phyloP scores from a whole-genome alignment of 53 echinoderm and acorn worm species.

The Arbacia lixula region DNA sequence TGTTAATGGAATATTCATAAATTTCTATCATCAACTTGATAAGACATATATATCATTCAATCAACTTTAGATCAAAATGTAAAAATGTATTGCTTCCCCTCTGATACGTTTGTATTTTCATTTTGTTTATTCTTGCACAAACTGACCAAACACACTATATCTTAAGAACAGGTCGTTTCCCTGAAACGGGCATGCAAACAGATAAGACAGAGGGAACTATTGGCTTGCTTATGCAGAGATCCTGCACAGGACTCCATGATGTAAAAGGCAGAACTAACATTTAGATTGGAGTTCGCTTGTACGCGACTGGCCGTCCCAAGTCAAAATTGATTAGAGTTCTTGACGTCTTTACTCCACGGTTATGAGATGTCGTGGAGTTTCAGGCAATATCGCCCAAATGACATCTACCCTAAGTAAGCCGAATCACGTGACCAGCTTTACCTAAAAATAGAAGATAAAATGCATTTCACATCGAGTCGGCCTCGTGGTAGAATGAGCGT shows the following conservation, averaged over 20 bases:
- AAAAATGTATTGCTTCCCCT: too few relatives aligned
- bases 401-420: conserved; percentile 8
- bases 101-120: too few relatives aligned
- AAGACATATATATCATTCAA: too few relatives aligned
- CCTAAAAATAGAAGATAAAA: conserved; percentile 43
- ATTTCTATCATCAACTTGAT: too few relatives aligned
- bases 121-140: too few relatives aligned
- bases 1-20: too few relatives aligned
- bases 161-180: too few relatives aligned
- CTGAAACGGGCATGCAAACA: too few relatives aligned
- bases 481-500: not conserved
- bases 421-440: conserved; percentile 4
- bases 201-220: too few relatives aligned
- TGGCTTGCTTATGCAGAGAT: not conserved
- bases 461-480: conserved; percentile 39
- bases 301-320: conserved; percentile 22
- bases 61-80: too few relatives aligned
- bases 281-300: not conserved
- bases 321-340: conserved; percentile 40
- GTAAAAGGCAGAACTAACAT: conserved; percentile 19
- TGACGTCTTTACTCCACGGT: conserved; percentile 23
- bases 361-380: conserved; percentile 23
- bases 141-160: too few relatives aligned
- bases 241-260: not conserved
- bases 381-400: conserved; percentile 50